A percentile compares a stretch with the other conserved stretches of the same genome.
phyloP scores from a whole-genome alignment of 2,797 vertebrate species.

The Chloroceryle inda region DNA sequence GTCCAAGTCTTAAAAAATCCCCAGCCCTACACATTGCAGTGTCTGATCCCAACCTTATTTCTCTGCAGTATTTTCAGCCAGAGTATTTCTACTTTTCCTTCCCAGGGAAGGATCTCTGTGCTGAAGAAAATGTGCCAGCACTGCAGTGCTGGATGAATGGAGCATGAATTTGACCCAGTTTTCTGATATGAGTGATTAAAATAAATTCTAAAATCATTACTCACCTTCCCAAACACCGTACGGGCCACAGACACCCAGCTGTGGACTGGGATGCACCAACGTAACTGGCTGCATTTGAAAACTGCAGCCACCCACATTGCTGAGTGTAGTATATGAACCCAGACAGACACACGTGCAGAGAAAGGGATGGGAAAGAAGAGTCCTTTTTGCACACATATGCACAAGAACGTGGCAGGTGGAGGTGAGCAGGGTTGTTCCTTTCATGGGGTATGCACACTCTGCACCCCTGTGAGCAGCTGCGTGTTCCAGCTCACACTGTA shows the following conservation, averaged over 20 bases:
- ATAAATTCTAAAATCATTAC: neutral
- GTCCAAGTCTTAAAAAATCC: neutral
- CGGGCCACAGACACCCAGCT: neutral
- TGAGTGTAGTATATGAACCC: neutral
- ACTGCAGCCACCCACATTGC: neutral
- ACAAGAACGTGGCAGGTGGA: neutral
- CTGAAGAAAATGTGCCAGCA: conserved; percentile 1
- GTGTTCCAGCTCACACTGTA: neutral
- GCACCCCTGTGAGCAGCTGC: neutral
- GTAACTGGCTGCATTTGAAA: neutral
- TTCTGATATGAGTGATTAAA: neutral
- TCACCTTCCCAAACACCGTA: neutral
- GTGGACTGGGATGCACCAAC: neutral
- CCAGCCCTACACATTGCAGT: neutral
- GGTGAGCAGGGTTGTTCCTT: neutral
- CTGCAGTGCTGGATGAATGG: neutral
- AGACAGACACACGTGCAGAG: accelerated
- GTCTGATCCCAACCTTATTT: neutral
- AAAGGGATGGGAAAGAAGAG: neutral
- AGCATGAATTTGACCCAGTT: conserved; percentile 31
- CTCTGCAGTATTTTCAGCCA: neutral
- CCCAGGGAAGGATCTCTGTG: neutral
- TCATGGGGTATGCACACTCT: neutral
- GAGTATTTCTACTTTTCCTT: neutral
- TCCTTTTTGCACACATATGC: neutral